Base-by-base conservation (phyloP, 2,797 vertebrate species). In the Gobio occitaniae region DNA sequence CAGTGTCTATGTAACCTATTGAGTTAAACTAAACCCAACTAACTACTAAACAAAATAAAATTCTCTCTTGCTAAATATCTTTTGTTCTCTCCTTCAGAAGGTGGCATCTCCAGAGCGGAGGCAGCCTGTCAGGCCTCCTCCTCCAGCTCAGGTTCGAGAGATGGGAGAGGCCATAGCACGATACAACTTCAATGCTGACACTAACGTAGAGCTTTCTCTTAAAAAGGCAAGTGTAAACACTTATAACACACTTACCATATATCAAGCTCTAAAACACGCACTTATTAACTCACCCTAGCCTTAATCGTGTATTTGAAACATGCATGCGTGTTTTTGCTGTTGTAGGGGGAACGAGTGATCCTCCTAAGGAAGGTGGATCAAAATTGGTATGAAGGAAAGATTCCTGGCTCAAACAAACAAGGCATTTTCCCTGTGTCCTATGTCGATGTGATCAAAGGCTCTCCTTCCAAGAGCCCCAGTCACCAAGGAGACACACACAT, bases 331-430 rank as follows among this genome's bases (percentile, higher is more conserved):
- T 85, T 38, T 87, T 48, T 83, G 44, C 86, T 65, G 3, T 93
- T 93, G 65, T 91, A 99, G 98, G 98, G 98, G n/a, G 98, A 99
- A 91, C 94, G 93, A 93, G 90, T 99, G 66, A 94, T 97, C 91
- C 96, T 99, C 90, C 93, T 99, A 76, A 96, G 98, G 91, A 95
- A 96, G 92, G 97, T 99, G 91, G 98, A 99, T 94, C 96, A 97
- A 92, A 99, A 99, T 93, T 99, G 98, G 98, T 99, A 97, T 87
- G 98, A 99, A 94, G 98, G 98, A 86, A 98, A 96, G 95, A 97
- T 99, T 91, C 95, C 96, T 76, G 97, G 97, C 90, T 96, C 96
- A 88, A 96, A 92, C 93, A 97, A 97, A 91, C 98, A 99, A 95
- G 98, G 98, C 87, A 99, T 99, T 94, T 99, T 99, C 91, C 98